Conservation (phyloP, 1,140 invertebrate species). For the Heliothis virescens region DNA sequence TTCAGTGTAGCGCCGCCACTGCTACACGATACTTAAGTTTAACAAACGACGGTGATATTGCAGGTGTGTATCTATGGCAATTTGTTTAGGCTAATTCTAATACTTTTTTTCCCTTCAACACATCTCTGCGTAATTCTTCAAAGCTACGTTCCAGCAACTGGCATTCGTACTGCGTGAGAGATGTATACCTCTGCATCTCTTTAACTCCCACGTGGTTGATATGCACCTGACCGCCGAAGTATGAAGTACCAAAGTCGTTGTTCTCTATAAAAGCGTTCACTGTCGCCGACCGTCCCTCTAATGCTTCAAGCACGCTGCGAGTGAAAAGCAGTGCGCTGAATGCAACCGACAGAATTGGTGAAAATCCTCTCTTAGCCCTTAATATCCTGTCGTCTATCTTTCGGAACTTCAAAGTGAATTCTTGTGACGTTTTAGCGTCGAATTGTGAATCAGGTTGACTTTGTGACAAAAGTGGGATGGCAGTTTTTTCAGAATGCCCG, state of each 20-base stretch:
- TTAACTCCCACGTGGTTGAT: constrained; percentile 59
- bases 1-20: no score
- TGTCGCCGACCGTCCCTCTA: constrained; percentile 53
- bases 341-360: constrained; percentile 90
- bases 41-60: neutral
- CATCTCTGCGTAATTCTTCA: constrained; percentile 66
- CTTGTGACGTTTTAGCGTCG: constrained; percentile 82
- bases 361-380: constrained; percentile 88
- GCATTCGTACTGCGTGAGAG: constrained; percentile 67
- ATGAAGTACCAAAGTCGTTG: constrained; percentile 67
- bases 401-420: constrained; percentile 83
- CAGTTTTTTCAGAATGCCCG: constrained; percentile 90
- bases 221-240: constrained; percentile 56
- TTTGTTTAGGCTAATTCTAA: constrained; percentile 63
- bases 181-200: constrained; percentile 67
- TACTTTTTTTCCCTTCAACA: constrained; percentile 65
- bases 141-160: constrained; percentile 66
- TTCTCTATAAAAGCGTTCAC: constrained; percentile 71
- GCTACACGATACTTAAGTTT: neutral
- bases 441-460: constrained; percentile 86
- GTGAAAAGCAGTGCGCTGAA: constrained; percentile 86
- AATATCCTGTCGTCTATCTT: constrained; percentile 88
- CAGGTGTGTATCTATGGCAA: no score
- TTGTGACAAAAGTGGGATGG: constrained; percentile 89
- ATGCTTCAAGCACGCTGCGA: constrained; percentile 46